Base-by-base conservation (phyloP, 2,113 vertebrate species). In the Chascanopsetta lugubris region DNA sequence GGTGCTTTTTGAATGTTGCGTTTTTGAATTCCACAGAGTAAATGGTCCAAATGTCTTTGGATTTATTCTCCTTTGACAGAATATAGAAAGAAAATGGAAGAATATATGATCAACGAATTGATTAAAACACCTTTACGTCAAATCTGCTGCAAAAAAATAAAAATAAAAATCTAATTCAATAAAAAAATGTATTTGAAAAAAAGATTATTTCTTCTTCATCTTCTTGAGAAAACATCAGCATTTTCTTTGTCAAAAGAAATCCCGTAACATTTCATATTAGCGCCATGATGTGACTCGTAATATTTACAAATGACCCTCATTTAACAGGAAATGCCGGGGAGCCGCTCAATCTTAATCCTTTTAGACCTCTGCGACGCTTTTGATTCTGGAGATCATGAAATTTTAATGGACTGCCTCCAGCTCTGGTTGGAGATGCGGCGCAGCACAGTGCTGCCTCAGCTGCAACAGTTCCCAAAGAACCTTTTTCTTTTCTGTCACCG, bases 341-440 rank as follows among this genome's bases (percentile, higher is more conserved):
- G 30, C n/a, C 70, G 59, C 69, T 72, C 36, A 25, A 59, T 84
- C 53, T 72, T 73, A 77, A 72, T 83, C 59, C 72, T 79, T 75
- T 78, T 62, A 73, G 56, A 81, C 67, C 53, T 85, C 73, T 38
- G 48, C 40, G 17, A 77, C 40, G 36, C 61, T 69, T 86, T 82
- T 72, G 51, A 81, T 75, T 76, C 65, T 75, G 12, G 55, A 77
- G 46, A 66, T 82, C 75, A 85, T 84, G 61, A 34, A 77, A 65
- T 78, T 83, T 82, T 85, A 82, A 79, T 86, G 75, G 70, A 83
- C 50, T 71, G 66, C 79, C 69, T 74, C 34, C 13, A 84, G 83
- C 69, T 43, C 21, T 63, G 57, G 61, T 62, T 71, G 48, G 71
- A 79, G 63, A 80, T 79, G 43, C 43, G 72, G 59, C 25, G 43